Evolutionary conservation across 2,113 vertebrate genomes (phyloP).

Genomic region (Spizaetus ornatus): DNA sequence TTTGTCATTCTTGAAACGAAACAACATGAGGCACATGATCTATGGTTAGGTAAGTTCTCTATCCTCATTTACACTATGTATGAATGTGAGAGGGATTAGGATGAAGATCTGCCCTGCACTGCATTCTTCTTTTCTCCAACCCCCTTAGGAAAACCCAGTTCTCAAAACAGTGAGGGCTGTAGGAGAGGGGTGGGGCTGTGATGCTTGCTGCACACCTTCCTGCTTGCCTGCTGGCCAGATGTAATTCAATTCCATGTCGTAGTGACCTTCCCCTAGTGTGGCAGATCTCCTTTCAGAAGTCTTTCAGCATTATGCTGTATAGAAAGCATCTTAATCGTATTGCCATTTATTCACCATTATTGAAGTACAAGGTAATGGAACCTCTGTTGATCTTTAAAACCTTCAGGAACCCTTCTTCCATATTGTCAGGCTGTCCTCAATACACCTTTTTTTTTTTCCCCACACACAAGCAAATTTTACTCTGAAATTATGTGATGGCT

Average conservation of each 20-base stretch:
- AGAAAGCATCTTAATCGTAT: not conserved
- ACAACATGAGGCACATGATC: not conserved
- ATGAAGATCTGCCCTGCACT: not conserved
- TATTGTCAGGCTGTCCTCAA: not conserved
- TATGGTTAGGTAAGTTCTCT: not conserved
- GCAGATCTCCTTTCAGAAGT: not conserved
- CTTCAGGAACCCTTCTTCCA: not conserved
- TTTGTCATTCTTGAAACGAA: not conserved
- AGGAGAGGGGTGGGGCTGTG: not conserved
- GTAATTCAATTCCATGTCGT: not conserved
- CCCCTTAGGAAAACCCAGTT: not conserved
- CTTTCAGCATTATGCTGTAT: not conserved
- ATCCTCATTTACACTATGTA: not conserved
- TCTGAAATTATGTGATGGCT: not conserved
- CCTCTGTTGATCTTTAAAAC: not conserved
- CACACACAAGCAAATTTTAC: not conserved
- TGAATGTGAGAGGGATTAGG: not conserved
- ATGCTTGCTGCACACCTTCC: not conserved
- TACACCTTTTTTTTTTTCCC: not conserved
- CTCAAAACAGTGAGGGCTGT: not conserved
- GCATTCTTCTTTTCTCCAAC: not conserved
- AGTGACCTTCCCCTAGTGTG: not conserved
- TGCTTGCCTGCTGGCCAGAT: not conserved
- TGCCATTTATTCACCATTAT: not conserved
- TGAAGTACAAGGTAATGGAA: not conserved